Evolutionary conservation across 1,140 invertebrate species (phyloP), one percentile per base, ranked within the genome.

Genomic region (Glomeris maerens): DNA sequence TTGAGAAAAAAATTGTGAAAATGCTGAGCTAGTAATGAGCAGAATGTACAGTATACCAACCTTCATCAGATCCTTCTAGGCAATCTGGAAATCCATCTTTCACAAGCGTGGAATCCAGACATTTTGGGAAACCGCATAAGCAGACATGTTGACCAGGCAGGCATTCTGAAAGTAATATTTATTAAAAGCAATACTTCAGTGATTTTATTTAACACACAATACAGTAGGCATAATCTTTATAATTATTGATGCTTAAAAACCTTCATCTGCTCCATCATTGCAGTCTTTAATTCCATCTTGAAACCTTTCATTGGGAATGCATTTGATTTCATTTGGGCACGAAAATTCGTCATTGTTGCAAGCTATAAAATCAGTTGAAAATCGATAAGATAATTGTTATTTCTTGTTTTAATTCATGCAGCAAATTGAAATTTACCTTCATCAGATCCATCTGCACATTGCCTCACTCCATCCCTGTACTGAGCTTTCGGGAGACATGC

Each of bases 1-100:
- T 36, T 36, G 13, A 20, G 31, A 44, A 13, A 21, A 44, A 10
- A 10, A 44, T 17, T 13, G 7, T 44, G 23, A 44, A 10, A 10
- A 44, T 13, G 41, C 21, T 20, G 31, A 10, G 31, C 20, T 21
- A 42, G 40, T 17, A 7, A 21, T 5, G 20, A 42, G 5, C 17
- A 42, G 17, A 27, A 26, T 14, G 17, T 42, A 26, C 20, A 39
- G 23, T n/a, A 40, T 5, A 23, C 27, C 42, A 23, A 45, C 49
- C 41, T 45, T 50, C 49, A 28, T 50, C 49, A 5, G 49, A 50
- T 25, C 49, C 49, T 27, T 50, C 49, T 27, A 50, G 3, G 26
- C 49, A 50, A 29, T 50, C 49, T 2, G 36, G 20, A 4, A 45
- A 10, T 2, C 49, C 49, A 45, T 50, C 41, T 3, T 29, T 42